Base-by-base conservation (phyloP, 2,888 invertebrate genomes). In the Vesta saturnalis region DNA sequence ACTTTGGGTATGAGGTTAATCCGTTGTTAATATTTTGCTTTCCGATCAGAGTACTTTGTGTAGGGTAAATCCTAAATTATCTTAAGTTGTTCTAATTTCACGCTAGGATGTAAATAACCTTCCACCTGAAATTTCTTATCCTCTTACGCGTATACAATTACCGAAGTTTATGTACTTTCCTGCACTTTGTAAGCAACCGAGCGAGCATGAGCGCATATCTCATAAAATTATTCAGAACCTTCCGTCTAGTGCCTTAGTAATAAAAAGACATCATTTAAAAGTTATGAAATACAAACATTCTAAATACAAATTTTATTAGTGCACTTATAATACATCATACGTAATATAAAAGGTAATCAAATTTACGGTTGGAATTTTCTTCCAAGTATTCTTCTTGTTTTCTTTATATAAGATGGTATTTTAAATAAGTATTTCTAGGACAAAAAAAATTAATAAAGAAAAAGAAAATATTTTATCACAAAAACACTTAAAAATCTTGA, bases 101-200 rank as follows among this genome's bases (percentile, higher is more conserved):
- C 75, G 77, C 77, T 76, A 73, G 69, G 70, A 76, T 73, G 77
- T 77, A 77, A 77, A 77, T 77, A 77, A 77, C 75, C 77, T 76
- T 75, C 74, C 76, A 77, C 77, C 76, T 77, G 77, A 77, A 75
- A 74, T 76, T 75, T 74, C 74, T 75, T 74, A 76, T 77, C 77
- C 76, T 74, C 77, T 77, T 76, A 75, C 72, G 74, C 73, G 74
- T 76, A 71, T 71, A 73, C 70, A 72, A 75, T 74, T 73, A 75
- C 73, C 66, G 63, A 64, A 69, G 72, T 76, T 73, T 72, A 69
- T 68, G 66, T 72, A 72, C 69, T 75, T 74, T 74, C 61, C 68
- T 74, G 72, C 72, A 74, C 65, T 71, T 71, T 62, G 70, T 69
- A 72, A 71, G 67, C 70, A 70, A 58, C 61, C 49, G 49, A 67